These are phyloP conservation scores for Irena cyanogastra DNA, from an alignment of 2,113 vertebrate species.

Conservation along the genomic window DNA sequence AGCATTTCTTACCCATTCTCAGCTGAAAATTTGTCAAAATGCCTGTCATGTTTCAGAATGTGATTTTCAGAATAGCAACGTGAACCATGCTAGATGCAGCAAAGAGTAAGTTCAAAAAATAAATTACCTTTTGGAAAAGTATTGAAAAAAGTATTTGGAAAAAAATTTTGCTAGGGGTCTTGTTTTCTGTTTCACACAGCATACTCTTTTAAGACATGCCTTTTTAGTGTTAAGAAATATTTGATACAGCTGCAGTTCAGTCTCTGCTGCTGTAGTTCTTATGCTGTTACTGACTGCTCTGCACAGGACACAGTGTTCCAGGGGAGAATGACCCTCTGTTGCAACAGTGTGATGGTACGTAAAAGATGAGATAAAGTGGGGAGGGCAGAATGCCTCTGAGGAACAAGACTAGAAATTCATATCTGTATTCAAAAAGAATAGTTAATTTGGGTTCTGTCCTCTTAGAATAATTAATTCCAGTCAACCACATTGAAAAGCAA, in stretches of 20 bases:
- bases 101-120: neutral
- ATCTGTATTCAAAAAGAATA: slow-evolving; percentile 13
- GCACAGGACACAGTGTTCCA: neutral
- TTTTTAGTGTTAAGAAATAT: neutral
- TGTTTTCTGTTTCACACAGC: neutral
- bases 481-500: neutral
- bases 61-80: neutral
- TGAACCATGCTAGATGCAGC: neutral
- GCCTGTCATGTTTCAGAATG: neutral
- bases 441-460: neutral
- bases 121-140: neutral
- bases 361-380: neutral
- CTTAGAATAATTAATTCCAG: neutral
- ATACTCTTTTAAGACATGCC: neutral
- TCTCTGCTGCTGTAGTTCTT: neutral
- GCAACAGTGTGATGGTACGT: neutral
- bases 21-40: neutral
- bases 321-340: neutral
- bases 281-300: neutral
- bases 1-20: neutral
- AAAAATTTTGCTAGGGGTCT: neutral
- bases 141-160: too few species aligned
- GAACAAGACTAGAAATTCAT: neutral
- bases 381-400: slow-evolving; percentile 16
- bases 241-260: neutral